Percentiles rank a stretch among this genome's conserved stretches.
phyloP scores from a whole-genome alignment of 2,888 invertebrate species.

The Pseudoips prasinana region DNA sequence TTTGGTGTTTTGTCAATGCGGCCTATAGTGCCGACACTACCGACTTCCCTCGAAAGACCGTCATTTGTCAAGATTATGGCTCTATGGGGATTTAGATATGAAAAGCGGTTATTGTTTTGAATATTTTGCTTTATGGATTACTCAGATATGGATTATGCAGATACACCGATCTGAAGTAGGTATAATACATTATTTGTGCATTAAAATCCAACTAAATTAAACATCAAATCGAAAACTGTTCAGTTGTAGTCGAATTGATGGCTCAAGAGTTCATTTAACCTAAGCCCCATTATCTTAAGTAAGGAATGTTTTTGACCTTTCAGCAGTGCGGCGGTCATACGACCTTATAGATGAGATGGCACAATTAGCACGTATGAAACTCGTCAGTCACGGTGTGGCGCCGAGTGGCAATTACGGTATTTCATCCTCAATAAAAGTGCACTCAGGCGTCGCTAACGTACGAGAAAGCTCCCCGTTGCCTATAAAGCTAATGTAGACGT shows the following conservation, averaged over 20 bases:
- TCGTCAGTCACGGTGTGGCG: slow-evolving; percentile 68
- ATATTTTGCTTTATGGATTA: slow-evolving; percentile 58
- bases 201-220: too few species aligned
- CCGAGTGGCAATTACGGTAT: slow-evolving; percentile 75
- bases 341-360: slow-evolving; percentile 49
- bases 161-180: too few species aligned
- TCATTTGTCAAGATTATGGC: slow-evolving; percentile 80
- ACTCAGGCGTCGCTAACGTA: slow-evolving; percentile 66
- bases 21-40: slow-evolving; percentile 67
- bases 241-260: too few species aligned
- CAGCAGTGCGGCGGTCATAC: too few species aligned
- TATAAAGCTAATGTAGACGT: slow-evolving; percentile 76
- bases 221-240: too few species aligned
- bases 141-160: too few species aligned
- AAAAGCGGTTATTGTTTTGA: slow-evolving; percentile 78
- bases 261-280: too few species aligned
- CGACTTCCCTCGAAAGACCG: slow-evolving; percentile 72
- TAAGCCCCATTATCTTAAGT: too few species aligned
- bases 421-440: slow-evolving; percentile 78
- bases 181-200: too few species aligned
- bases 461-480: slow-evolving; percentile 63
- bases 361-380: slow-evolving; percentile 72
- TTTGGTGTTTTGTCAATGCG: slow-evolving; percentile 75
- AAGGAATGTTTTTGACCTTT: too few species aligned
- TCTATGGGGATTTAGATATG: slow-evolving; percentile 74